phyloP scores from a whole-genome alignment of 2,888 invertebrate species.

The Spilosoma lubricipeda region DNA sequence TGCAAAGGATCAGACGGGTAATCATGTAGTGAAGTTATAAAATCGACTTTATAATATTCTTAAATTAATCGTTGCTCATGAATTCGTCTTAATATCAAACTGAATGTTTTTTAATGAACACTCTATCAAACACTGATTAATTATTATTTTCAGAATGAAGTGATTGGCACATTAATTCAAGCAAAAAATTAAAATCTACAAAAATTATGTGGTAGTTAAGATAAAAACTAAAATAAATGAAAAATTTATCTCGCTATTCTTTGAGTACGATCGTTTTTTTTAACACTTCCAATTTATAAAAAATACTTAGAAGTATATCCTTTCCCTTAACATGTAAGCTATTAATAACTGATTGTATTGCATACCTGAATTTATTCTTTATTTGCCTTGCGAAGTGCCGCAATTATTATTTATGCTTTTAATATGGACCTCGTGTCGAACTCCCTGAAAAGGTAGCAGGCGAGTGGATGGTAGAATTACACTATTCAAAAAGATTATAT shows the following conservation, averaged over 20 bases:
- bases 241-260: background rate
- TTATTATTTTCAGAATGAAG: too few species aligned
- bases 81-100: too few species aligned
- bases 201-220: too few species aligned
- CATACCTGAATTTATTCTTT: constrained; percentile 32
- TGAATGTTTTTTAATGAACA: too few species aligned
- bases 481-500: background rate
- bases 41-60: too few species aligned
- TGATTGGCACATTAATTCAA: too few species aligned
- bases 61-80: too few species aligned
- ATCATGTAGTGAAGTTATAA: too few species aligned
- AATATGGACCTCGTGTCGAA: constrained; percentile 29
- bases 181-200: too few species aligned
- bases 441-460: background rate
- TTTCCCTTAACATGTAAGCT: background rate
- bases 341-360: constrained; percentile 23
- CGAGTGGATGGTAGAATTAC: background rate
- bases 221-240: too few species aligned
- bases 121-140: too few species aligned
- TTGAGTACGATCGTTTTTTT: background rate
- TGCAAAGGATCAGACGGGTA: too few species aligned
- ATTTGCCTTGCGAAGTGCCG: constrained; percentile 21
- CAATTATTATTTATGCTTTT: constrained; percentile 37
- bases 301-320: background rate
- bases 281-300: background rate